Evolutionary conservation across 2,888 invertebrate genomes (phyloP).

Genomic region (Callimorpha dominula): DNA sequence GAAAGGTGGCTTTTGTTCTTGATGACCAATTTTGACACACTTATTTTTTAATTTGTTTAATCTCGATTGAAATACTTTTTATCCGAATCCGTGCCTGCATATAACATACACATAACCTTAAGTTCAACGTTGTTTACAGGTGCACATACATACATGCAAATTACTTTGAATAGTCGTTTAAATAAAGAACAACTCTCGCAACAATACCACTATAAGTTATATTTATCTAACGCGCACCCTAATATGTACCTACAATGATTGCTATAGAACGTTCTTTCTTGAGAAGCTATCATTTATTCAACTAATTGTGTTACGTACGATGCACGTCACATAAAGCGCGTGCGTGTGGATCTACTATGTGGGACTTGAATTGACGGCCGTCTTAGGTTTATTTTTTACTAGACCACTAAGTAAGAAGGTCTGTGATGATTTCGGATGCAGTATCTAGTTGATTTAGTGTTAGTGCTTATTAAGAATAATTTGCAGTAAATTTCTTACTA

Average conservation of each 20-base stretch:
- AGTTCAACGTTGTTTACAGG: no score
- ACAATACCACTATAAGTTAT: neutral
- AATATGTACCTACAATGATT: neutral
- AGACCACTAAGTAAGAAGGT: neutral
- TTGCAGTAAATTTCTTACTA: no score
- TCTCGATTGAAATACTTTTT: neutral
- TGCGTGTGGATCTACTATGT: no score
- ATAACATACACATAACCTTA: neutral
- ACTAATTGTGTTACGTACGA: no score
- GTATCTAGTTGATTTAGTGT: neutral
- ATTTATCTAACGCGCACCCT: neutral
- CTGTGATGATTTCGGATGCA: neutral
- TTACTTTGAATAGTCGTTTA: neutral
- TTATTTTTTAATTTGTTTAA: neutral
- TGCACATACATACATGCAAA: neutral
- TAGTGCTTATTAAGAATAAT: neutral
- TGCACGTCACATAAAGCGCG: no score
- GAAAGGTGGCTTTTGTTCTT: neutral
- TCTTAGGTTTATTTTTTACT: neutral
- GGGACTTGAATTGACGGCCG: no score
- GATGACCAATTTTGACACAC: constrained; percentile 3
- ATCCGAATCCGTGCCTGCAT: neutral
- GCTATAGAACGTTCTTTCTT: no score
- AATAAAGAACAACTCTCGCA: neutral
- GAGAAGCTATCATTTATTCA: neutral